phyloP scores from a whole-genome alignment of 2,797 vertebrate genomes.

The Galagoides demidoff region DNA sequence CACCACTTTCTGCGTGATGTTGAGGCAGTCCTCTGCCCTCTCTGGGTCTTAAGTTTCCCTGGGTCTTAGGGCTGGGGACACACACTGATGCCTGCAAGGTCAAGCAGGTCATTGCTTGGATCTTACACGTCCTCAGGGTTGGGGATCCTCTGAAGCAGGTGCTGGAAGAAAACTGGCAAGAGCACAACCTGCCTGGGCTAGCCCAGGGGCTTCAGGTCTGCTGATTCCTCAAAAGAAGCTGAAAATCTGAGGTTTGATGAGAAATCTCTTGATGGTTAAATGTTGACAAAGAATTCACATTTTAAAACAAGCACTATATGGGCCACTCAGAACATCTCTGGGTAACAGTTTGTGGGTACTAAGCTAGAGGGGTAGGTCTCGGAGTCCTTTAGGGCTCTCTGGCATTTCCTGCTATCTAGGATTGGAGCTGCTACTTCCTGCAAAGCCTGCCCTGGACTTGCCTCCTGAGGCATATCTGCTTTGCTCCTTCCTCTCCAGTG shows the following conservation, averaged over 20 bases:
- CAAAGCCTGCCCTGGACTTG: background rate
- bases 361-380: background rate
- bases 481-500: background rate
- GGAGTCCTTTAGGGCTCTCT: background rate
- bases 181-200: background rate
- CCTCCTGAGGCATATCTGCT: background rate
- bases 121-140: background rate
- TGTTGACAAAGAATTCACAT: background rate
- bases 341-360: background rate
- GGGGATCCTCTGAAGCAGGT: background rate
- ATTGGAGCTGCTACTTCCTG: background rate
- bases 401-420: background rate
- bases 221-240: background rate
- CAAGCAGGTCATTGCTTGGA: background rate
- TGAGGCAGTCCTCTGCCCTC: background rate
- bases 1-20: background rate
- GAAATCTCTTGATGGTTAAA: background rate
- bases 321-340: conserved; percentile 22
- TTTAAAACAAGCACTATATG: background rate
- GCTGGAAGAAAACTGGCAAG: background rate
- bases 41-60: background rate
- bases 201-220: background rate
- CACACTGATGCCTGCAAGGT: background rate
- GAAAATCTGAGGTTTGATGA: background rate
- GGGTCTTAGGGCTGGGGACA: background rate